Base-by-base conservation (phyloP, 1,140 invertebrate genomes). In the Teleopsis dalmanni region DNA sequence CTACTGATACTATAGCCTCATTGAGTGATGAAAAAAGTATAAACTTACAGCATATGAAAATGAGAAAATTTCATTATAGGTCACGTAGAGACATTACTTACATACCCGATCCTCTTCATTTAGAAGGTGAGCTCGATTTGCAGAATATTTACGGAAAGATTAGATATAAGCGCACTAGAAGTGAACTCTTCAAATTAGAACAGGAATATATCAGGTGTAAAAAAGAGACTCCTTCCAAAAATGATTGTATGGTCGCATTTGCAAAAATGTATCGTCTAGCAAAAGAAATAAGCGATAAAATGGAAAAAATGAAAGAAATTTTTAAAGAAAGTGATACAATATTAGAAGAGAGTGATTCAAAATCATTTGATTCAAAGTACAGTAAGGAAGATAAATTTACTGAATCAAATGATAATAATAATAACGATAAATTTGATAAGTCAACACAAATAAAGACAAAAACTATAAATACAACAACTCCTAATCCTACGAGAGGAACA, bases 231-330 rank as follows among this genome's bases (percentile, higher is more conserved):
- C 11, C 25, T 11, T 36, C 11, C 3, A 38, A 35, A 21, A 48
- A 43, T 16, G 56, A 63, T 25, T 68, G 65, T 47, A 61, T 63
- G 60, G 53, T 53, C 11, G 60, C 56, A 18, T 67, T 68, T n/a
- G 37, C 63, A 46, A 55, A 56, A 10, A 62, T 68, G 56, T 68
- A 67, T 34, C 53, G 63, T 9, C 56, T 68, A 54, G 62, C 62
- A 35, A 59, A 51, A 26, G 65, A 68, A 21, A 57, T 68, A 6
- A 58, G 56, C 34, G 58, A 67, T 35, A 67, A 62, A 50, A 58
- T 68, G 51, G 57, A 67, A 21, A 65, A 65, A 49, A 68, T 68
- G 65, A 58, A 59, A 48, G 55, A 50, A 2, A 60, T 68, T 13
- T 65, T 68, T 25, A 48, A 54, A 21, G 59, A 56, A 2, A 52